phyloP scores from a whole-genome alignment of 2,113 vertebrate genomes.

The Hydrolagus affinis region DNA sequence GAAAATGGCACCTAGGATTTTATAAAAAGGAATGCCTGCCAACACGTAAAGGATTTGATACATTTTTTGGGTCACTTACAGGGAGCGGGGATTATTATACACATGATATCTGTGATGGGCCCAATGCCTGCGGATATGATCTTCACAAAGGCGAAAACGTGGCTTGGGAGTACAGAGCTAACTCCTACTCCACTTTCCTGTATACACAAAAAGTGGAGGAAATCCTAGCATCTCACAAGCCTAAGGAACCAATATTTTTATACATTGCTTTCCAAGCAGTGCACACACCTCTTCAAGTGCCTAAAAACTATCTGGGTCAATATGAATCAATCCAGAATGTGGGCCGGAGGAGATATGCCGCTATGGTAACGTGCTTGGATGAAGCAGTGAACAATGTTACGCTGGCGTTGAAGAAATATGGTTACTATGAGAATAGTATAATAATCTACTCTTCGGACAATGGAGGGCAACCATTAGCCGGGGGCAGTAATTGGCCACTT shows the following conservation, averaged over 20 bases:
- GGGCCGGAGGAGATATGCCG: slow-evolving; percentile 79
- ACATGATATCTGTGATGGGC: slow-evolving; percentile 90
- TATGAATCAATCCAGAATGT: slow-evolving; percentile 82
- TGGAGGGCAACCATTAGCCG: slow-evolving; percentile 79
- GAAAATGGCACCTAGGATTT: slow-evolving; percentile 95
- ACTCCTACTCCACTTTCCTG: slow-evolving; percentile 88
- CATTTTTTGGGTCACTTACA: slow-evolving; percentile 86
- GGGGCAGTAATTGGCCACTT: slow-evolving; percentile 93
- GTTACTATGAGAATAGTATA: slow-evolving; percentile 83
- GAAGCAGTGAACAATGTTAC: slow-evolving; percentile 86
- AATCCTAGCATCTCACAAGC: slow-evolving; percentile 74
- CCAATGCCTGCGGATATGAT: slow-evolving; percentile 85
- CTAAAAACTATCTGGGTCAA: slow-evolving; percentile 74
- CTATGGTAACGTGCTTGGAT: slow-evolving; percentile 90
- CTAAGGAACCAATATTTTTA: slow-evolving; percentile 73
- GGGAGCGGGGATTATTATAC: slow-evolving; percentile 94
- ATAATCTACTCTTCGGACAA: slow-evolving; percentile 94
- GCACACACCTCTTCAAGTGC: slow-evolving; percentile 87
- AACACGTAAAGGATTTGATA: slow-evolving; percentile 84
- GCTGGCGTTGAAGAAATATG: slow-evolving; percentile 69
- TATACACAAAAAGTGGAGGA: slow-evolving; percentile 78
- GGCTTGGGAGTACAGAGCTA: slow-evolving; percentile 82
- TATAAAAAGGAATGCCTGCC: slow-evolving; percentile 90
- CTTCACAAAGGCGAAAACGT: slow-evolving; percentile 84
- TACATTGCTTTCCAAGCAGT: slow-evolving; percentile 92